Evolutionary conservation across 1,140 invertebrate species (phyloP), one percentile per base, ranked within the genome.

Genomic region (Penaeus indicus): DNA sequence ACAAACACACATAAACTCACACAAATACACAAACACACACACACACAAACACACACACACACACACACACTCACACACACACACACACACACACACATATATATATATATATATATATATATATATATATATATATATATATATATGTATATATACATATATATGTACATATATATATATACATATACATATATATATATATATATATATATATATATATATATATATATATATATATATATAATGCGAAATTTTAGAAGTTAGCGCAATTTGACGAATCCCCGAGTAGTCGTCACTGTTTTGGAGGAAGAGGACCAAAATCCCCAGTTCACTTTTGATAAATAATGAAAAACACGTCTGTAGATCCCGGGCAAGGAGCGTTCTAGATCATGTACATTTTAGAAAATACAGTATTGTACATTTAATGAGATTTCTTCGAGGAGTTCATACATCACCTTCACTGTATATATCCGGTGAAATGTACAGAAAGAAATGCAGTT

Each of bases 81-180:
- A 81, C 60, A 81, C 60, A 81, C 60, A 81, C 60, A 81, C 60
- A 81, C 60, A 81, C 60, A 81, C 60, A 81, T 60, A 81, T 60
- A 81, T 60, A 81, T 60, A 81, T 60, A 60, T 60, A 81, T 60
- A 81, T 60, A 81, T 60, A 81, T 60, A 81, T 60, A 81, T 81
- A 81, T 60, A 60, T 47, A 81, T 60, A 81, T 1, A 81, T 60
- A 81, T 42, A 81, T 60, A 81, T 60, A 60, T 60, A 60, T 60
- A 81, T 81, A 60, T 60, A 60, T 60, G 13, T 60, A 60, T 60
- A 60, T 60, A 60, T 60, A 81, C 61, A 60, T 60, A 60, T 60
- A 60, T 22, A 22, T 22, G 13, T 8, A 22, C 60, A 42, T 60
- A 21, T 8, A 81, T 3, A 47, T 1, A 22, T 60, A 22, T 25